Conservation (phyloP, 2,888 invertebrate genomes). For the Agrotis exclamationis region DNA sequence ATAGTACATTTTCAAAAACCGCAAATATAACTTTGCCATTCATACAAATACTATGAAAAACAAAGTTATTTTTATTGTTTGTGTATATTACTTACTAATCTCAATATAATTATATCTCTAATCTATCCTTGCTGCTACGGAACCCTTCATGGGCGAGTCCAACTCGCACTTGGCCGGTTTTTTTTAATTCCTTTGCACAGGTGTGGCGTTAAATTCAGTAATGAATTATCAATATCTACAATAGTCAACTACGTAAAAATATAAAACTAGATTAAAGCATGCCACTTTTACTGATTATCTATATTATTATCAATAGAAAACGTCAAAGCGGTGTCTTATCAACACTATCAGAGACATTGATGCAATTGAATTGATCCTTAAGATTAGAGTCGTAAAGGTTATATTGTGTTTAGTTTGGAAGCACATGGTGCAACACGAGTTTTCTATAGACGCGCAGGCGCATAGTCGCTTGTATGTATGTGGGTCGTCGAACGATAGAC, state of each 20-base stretch:
- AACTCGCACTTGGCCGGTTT: no score
- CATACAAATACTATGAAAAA: no score
- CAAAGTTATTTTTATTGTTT: no score
- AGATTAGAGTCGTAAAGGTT: conserved; percentile 27
- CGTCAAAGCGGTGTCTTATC: conserved; percentile 41
- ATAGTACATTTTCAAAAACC: no score
- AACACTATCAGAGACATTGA: conserved; percentile 39
- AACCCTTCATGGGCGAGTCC: no score
- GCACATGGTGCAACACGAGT: conserved; percentile 60
- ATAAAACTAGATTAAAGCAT: conserved; percentile 13
- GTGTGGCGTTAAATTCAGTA: neutral
- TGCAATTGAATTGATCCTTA: conserved; percentile 46
- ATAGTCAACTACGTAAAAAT: neutral
- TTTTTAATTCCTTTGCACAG: no score
- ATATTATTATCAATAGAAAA: conserved; percentile 32
- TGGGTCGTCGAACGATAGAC: conserved; percentile 66
- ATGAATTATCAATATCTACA: conserved; percentile 6
- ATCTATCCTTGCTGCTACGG: no score
- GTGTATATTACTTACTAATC: no score
- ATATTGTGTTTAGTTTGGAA: conserved; percentile 31
- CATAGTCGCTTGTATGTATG: conserved; percentile 67
- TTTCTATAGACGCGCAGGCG: conserved; percentile 61
- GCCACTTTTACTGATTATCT: conserved; percentile 20
- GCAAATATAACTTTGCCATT: no score
- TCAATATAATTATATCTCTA: no score